phyloP scores from a whole-genome alignment of 2,113 vertebrate species.

The Peromyscus polionotus region DNA sequence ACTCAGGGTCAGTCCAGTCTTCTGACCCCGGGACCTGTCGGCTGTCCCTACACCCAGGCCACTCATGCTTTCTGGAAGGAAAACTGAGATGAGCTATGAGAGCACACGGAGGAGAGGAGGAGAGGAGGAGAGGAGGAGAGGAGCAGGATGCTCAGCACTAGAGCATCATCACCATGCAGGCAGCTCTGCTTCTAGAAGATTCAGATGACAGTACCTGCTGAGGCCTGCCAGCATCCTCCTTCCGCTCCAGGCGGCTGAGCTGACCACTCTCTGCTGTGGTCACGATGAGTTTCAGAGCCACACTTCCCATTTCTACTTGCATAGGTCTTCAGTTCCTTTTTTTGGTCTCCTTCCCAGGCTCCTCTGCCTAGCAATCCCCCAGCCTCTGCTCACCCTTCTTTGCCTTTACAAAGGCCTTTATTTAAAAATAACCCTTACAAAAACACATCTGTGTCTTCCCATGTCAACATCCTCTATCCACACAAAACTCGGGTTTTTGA shows the following conservation, averaged over 20 bases:
- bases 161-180: background rate
- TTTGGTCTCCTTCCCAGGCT: background rate
- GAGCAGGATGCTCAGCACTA: background rate
- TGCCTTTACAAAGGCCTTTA: background rate
- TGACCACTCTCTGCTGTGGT: background rate
- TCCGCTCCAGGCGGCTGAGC: background rate
- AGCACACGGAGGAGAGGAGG: background rate
- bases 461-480: background rate
- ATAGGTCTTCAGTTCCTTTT: background rate
- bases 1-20: background rate
- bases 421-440: background rate
- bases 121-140: background rate
- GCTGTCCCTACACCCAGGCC: background rate
- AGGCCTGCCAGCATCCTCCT: rapidly evolving
- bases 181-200: background rate
- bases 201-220: background rate
- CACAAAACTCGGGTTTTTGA: background rate
- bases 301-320: background rate
- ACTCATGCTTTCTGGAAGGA: background rate
- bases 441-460: background rate
- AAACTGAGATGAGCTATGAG: background rate
- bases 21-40: background rate
- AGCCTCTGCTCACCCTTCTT: background rate
- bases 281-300: background rate
- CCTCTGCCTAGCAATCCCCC: background rate